A percentile compares a stretch with the other conserved stretches of the same genome.
These are phyloP conservation scores for Gallinago paraguaiae DNA, from an alignment of 2,113 vertebrate genomes.

Conservation along the genomic window DNA sequence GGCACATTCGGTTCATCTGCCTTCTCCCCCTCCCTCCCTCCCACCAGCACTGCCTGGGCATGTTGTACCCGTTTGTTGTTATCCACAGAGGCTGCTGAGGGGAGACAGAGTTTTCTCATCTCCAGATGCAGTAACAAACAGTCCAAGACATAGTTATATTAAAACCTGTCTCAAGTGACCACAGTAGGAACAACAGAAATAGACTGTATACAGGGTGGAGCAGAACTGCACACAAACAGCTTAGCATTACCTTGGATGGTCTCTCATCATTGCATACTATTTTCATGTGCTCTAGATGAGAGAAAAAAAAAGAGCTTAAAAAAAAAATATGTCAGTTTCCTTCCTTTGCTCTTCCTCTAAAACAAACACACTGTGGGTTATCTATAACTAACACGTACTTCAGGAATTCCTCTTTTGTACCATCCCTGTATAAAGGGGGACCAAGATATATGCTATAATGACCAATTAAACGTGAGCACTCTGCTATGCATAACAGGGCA, in stretches of 20 bases:
- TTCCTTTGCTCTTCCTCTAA: constrained; percentile 52
- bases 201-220: neutral
- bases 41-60: neutral
- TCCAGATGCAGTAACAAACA: neutral
- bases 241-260: constrained; percentile 20
- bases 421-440: neutral
- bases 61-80: constrained; percentile 7
- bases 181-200: constrained; percentile 19
- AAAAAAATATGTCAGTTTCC: constrained; percentile 20
- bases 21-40: neutral
- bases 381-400: constrained; percentile 1
- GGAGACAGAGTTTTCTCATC: neutral
- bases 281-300: neutral
- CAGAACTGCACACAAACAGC: neutral
- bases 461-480: neutral
- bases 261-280: neutral
- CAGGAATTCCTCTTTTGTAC: constrained; percentile 39
- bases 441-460: neutral
- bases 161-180: neutral
- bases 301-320: neutral
- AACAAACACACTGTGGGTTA: constrained; percentile 16
- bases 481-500: rapidly evolving
- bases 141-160: neutral
- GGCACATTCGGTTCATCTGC: neutral
- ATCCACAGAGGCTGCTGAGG: neutral